Evolutionary conservation across 2,888 invertebrate genomes (phyloP).

Genomic region (Idaea biselata): DNA sequence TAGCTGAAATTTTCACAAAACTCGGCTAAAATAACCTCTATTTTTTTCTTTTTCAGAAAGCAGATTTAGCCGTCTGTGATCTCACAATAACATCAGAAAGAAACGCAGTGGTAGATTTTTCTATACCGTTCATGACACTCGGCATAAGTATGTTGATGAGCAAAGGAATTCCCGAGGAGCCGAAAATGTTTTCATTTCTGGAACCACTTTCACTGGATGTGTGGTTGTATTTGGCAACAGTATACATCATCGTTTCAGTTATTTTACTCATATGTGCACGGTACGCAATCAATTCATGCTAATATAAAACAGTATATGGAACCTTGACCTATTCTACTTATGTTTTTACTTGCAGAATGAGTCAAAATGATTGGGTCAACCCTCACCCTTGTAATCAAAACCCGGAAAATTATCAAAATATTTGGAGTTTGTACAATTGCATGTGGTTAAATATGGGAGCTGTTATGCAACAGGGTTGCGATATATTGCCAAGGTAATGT

Average conservation of each 20-base stretch:
- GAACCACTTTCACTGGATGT: slow-evolving; percentile 91
- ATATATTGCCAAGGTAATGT: slow-evolving; percentile 91
- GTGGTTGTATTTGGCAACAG: slow-evolving; percentile 93
- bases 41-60: slow-evolving; percentile 83
- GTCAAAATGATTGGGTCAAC: slow-evolving; percentile 96
- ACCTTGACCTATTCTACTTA: not conserved
- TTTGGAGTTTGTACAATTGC: slow-evolving; percentile 92
- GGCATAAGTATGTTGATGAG: slow-evolving; percentile 93
- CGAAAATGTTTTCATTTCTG: slow-evolving; percentile 93
- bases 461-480: slow-evolving; percentile 95
- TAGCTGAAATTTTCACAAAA: not conserved
- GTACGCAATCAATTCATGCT: slow-evolving; percentile 53
- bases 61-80: slow-evolving; percentile 95
- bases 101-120: slow-evolving; percentile 93
- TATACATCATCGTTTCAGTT: slow-evolving; percentile 90
- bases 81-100: slow-evolving; percentile 95
- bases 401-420: slow-evolving; percentile 92
- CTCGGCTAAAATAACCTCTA: not conserved
- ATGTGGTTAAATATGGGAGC: slow-evolving; percentile 96
- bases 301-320: too few relatives aligned
- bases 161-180: slow-evolving; percentile 87
- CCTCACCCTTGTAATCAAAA: slow-evolving; percentile 93
- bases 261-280: slow-evolving; percentile 90
- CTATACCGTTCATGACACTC: slow-evolving; percentile 97
- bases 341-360: slow-evolving; percentile 79